Base-by-base conservation (phyloP, 1,140 invertebrate species). In the Pseudomyrmex flavicornis region DNA sequence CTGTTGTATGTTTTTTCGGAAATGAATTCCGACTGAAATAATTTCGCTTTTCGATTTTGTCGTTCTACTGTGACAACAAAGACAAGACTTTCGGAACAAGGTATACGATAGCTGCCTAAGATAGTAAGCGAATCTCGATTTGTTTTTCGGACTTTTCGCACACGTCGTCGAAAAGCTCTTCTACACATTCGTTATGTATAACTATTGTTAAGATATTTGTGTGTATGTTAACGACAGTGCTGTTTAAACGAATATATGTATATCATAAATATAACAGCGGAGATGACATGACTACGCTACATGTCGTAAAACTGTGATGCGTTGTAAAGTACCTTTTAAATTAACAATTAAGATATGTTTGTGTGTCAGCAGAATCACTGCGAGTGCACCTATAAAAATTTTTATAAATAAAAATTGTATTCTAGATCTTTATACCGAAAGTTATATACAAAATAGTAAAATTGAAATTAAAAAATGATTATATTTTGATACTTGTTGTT, bases 401-500 rank as follows among this genome's bases (percentile, higher is more conserved):
- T 48, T n/a, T 70, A 80, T 26, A 48, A 44, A 15, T 56, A 20
- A 50, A 26, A 50, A 70, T 48, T 83, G 68, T 69, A 86, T 46
- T 70, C 76, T 86, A 69, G 63, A 69, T 73, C 75, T 86, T 88
- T 89, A 82, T 83, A 90, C 62, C 22, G 74, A 84, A 70, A 56
- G 35, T 46, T 84, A 35, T 35, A 35, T 35, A 35, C 35, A 35
- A 35, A 35, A 35, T 35, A 89, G 75, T 65, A 61, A 85, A 70
- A 68, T 86, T 77, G 52, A 83, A 79, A 90, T 85, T 84, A 86
- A 88, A 88, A 26, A 35, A 79, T 82, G 54, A 80, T 88, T 88
- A 86, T 88, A 90, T 86, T 86, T 90, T 90, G 83, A 76, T 86
- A 88, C 52, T 17, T 17, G 56, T 85, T 26, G 48, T 75, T 83